Conservation (phyloP, 2,888 invertebrate genomes). For the Gisinianus flammeolus region DNA sequence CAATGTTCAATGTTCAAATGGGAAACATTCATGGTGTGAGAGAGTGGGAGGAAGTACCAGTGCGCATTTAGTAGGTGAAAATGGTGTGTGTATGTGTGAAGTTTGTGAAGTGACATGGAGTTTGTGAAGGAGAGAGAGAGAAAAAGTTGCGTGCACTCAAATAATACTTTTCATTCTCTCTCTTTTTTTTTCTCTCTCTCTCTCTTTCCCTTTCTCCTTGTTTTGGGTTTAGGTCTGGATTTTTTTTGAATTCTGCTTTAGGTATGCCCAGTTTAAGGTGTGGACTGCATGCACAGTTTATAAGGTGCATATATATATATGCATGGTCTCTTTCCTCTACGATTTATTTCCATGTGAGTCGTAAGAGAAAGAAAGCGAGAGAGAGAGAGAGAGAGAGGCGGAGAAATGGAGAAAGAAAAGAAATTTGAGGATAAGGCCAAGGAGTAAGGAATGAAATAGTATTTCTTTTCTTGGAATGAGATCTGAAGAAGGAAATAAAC, state of each 20-base stretch:
- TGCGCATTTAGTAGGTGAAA: too few relatives aligned
- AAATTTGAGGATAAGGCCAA: not conserved
- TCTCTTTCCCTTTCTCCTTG: not conserved
- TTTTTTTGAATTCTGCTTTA: not conserved
- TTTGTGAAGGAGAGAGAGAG: too few relatives aligned
- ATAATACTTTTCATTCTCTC: not conserved
- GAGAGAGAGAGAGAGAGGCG: too few relatives aligned
- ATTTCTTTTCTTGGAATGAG: slow-evolving; percentile 3
- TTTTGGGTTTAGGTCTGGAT: not conserved
- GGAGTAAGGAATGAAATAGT: slow-evolving; percentile 2
- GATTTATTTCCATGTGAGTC: not conserved
- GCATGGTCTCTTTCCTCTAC: too few relatives aligned
- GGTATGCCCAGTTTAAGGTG: not conserved
- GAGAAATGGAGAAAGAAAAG: not conserved
- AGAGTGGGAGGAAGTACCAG: too few relatives aligned
- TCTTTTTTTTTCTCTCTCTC: not conserved
- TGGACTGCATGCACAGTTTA: not conserved
- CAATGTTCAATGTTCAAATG: not conserved
- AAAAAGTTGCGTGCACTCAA: not conserved
- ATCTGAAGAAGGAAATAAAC: slow-evolving; percentile 20
- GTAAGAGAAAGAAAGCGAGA: too few relatives aligned
- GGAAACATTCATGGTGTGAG: too few relatives aligned
- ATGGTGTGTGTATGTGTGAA: too few relatives aligned
- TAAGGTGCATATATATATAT: not conserved
- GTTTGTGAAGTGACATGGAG: too few relatives aligned